phyloP scores from a whole-genome alignment of 2,888 invertebrate species.

The Cryptosula pallasiana region DNA sequence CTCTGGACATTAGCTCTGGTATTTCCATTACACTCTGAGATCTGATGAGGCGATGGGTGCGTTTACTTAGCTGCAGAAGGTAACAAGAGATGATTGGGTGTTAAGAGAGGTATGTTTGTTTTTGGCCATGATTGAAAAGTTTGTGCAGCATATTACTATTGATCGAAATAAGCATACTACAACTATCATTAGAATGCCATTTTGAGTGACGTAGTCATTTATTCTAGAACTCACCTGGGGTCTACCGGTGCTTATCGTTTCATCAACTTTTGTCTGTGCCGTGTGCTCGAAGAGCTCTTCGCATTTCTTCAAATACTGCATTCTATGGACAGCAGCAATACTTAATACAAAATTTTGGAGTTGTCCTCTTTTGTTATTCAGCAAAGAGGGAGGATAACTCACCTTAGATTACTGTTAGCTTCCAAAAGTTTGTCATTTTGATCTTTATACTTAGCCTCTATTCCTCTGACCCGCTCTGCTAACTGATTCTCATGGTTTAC shows the following conservation, averaged over 20 bases:
- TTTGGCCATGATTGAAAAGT: background rate
- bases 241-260: too few species aligned
- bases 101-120: too few species aligned
- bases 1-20: background rate
- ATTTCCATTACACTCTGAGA: slow-evolving; percentile 3
- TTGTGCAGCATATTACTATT: too few species aligned
- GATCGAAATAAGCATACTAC: too few species aligned
- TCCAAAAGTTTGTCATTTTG: slow-evolving; percentile 17
- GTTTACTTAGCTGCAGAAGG: background rate
- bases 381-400: too few species aligned
- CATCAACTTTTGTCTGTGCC: background rate
- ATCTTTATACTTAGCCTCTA: slow-evolving; percentile 4
- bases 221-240: too few species aligned
- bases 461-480: background rate
- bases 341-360: background rate
- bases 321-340: background rate
- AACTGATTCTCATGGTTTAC: background rate
- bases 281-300: slow-evolving; percentile 7
- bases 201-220: too few species aligned
- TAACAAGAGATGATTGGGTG: too few species aligned
- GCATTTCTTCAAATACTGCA: slow-evolving; percentile 19
- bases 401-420: slow-evolving; percentile 12
- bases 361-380: background rate
- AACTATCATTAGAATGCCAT: too few species aligned
- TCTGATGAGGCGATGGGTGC: background rate